phyloP scores from a whole-genome alignment of 1,140 invertebrate species.

The Elysia chlorotica region DNA sequence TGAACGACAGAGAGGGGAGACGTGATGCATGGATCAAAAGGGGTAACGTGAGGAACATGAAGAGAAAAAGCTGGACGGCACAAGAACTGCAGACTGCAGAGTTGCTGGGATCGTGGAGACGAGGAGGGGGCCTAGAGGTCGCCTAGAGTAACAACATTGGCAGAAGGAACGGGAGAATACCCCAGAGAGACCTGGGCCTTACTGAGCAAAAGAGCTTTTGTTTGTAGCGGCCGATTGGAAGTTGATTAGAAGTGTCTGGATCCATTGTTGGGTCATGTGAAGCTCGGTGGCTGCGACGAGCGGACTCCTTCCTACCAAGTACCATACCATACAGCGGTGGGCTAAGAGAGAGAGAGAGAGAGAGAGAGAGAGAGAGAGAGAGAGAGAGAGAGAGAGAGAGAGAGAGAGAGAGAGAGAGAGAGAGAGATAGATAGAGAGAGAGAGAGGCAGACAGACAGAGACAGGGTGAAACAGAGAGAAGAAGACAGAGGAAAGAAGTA shows the following conservation, averaged over 20 bases:
- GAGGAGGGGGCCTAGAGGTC: not conserved
- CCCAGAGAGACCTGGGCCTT: slow-evolving; percentile 4
- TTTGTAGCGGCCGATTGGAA: slow-evolving; percentile 31
- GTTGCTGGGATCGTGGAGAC: not conserved
- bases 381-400: too few relatives aligned
- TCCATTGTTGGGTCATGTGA: slow-evolving; percentile 21
- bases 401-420: too few relatives aligned
- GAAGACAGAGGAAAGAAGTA: too few relatives aligned
- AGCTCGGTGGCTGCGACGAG: too few relatives aligned
- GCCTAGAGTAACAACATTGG: not conserved
- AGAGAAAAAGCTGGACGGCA: not conserved
- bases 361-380: too few relatives aligned
- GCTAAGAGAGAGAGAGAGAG: too few relatives aligned
- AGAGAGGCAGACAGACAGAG: too few relatives aligned
- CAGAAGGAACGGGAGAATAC: not conserved
- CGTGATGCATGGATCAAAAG: not conserved
- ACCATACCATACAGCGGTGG: too few relatives aligned
- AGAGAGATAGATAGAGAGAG: too few relatives aligned
- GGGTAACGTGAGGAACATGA: not conserved
- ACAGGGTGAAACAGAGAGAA: too few relatives aligned
- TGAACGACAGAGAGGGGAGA: not conserved
- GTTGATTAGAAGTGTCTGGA: slow-evolving; percentile 29
- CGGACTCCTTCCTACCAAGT: too few relatives aligned
- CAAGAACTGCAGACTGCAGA: not conserved
- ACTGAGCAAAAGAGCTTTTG: slow-evolving; percentile 29